phyloP scores from a whole-genome alignment of 2,888 invertebrate genomes.

The Aricia artaxerxes region DNA sequence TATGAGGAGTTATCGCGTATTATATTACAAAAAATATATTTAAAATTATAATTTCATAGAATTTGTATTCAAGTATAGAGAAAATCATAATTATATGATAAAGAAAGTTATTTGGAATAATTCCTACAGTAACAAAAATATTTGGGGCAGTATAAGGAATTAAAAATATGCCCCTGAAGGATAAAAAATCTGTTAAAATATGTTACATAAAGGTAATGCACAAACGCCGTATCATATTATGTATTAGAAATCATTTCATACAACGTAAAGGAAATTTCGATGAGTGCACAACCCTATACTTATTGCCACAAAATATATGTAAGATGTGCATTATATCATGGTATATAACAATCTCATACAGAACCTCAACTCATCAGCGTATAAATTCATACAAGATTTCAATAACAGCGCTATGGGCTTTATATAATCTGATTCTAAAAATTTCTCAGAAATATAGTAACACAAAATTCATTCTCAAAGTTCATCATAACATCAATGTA shows the following conservation, averaged over 20 bases:
- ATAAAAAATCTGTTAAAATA: not conserved
- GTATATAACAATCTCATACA: slow-evolving; percentile 35
- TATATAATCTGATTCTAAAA: not conserved
- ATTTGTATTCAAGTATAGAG: not conserved
- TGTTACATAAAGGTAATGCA: not conserved
- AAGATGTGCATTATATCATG: slow-evolving; percentile 38
- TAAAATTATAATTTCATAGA: not conserved
- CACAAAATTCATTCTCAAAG: not conserved
- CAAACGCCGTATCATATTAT: not conserved
- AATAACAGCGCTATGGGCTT: not conserved
- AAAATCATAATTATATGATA: not conserved
- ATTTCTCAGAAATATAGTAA: not conserved
- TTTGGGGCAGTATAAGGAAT: not conserved
- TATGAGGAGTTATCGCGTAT: not conserved
- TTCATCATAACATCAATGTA: not conserved
- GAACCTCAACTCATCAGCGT: slow-evolving; percentile 46
- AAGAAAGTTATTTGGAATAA: not conserved
- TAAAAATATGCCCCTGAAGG: not conserved
- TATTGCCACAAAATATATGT: slow-evolving; percentile 34
- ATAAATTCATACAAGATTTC: slow-evolving; percentile 33
- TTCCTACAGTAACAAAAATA: not conserved
- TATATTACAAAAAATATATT: not conserved
- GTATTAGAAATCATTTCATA: slow-evolving; percentile 25
- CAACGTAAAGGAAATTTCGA: slow-evolving; percentile 46
- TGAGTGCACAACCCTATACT: slow-evolving; percentile 54